phyloP scores from a whole-genome alignment of 1,140 invertebrate species.

The Apis mellifera region Amel_HAv3.1 CM009933.2:7250001-7250500 shows the following conservation, averaged over 20 bases:
- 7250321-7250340: slow-evolving; percentile 53
- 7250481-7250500: too few relatives aligned
- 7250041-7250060: not conserved
- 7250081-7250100: too few relatives aligned
- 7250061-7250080: not conserved
- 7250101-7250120: not conserved
- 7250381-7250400: not conserved
- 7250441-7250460: not conserved
- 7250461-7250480: not conserved
- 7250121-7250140: not conserved
- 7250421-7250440: not conserved
- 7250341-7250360: not conserved
- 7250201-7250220: slow-evolving; percentile 28
- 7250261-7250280: slow-evolving; percentile 50
- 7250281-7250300: slow-evolving; percentile 38
- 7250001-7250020: not conserved
- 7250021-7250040: too few relatives aligned
- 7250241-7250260: slow-evolving; percentile 56
- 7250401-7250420: not conserved
- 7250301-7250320: not conserved
- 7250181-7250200: slow-evolving; percentile 57
- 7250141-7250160: slow-evolving; percentile 63
- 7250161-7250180: slow-evolving; percentile 60
- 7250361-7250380: slow-evolving; percentile 7
- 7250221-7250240: slow-evolving; percentile 35